Conservation (phyloP, 2,113 vertebrate genomes). For the Campylomormyrus tamandua region DNA sequence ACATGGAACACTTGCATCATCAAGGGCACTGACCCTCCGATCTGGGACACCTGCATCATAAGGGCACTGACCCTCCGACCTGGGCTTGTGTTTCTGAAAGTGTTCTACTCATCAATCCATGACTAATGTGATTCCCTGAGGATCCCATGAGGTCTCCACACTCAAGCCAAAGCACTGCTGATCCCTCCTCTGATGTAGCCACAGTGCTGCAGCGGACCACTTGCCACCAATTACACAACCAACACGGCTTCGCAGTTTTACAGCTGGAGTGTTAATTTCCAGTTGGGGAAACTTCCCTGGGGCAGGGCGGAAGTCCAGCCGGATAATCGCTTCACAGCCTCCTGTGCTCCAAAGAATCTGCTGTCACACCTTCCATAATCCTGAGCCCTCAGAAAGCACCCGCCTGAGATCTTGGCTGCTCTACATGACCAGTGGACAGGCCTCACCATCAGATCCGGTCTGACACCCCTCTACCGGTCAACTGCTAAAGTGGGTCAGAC, state of each 20-base stretch:
- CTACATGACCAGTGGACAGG: neutral
- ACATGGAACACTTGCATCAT: neutral
- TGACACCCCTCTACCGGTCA: neutral
- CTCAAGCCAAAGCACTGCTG: neutral
- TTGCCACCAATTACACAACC: neutral
- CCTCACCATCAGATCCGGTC: neutral
- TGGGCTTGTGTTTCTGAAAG: neutral
- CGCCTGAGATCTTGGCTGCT: neutral
- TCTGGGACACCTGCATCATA: neutral
- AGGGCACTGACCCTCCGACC: too few species aligned
- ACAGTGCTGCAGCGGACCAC: neutral
- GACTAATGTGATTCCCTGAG: neutral
- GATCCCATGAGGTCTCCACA: neutral
- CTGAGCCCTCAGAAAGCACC: neutral
- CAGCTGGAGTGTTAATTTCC: neutral
- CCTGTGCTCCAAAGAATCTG: neutral
- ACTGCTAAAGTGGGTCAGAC: neutral
- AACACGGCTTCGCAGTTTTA: neutral
- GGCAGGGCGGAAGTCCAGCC: neutral
- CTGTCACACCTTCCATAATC: neutral
- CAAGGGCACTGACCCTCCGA: neutral
- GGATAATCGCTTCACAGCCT: neutral
- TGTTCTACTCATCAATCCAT: neutral
- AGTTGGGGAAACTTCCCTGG: neutral
- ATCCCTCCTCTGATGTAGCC: neutral